Base-by-base conservation (phyloP, 2,113 vertebrate species). In the Scomber scombrus region DNA sequence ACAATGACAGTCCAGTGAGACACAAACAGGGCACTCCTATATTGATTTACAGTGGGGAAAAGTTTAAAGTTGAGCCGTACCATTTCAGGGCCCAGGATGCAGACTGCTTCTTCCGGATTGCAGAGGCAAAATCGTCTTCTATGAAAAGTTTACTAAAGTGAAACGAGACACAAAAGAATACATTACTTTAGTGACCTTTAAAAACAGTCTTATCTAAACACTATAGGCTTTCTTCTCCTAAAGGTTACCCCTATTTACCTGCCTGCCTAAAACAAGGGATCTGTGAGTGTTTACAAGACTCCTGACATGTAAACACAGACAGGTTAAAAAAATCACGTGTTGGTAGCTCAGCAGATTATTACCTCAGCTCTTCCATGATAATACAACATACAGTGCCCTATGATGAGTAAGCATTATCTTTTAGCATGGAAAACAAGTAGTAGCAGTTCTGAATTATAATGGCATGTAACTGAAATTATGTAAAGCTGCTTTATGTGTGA, bases 61-160 rank as follows among this genome's bases (percentile, higher is more conserved):
- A 23, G 23, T 29, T 12, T 19, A 67, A 50, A 15, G 19, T 4
- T 80, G 7, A 23, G 5, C 7, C 1, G 88, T 92, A 99, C 98
- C 98, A 99, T 93, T 97, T 98, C 89, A 99, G 93, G 69, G 98
- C 98, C 98, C 98, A 99, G 3, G 97, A 97, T 2, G 95, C 96
- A 52, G 98, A 99, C 2, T 99, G 98, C 79, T 96, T 97, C 86
- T 98, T 99, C 82, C 98, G 95, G 90, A 99, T 95, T 0, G 92
- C 92, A 62, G 94, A 91, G 34, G 97, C 97, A 96, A 96, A 99
- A 93, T 99, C 98, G 21, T 97, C 97, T 87, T 97, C 95, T 65
- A 56, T 91, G 78, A 99, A 99, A 90, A 95, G 96, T 93, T 97
- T 97, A 77, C 98, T 99, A 89, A 50, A 55, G 75, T 72, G 57